Evolutionary conservation across 2,797 vertebrate genomes (phyloP).

Genomic region (Sparidentex hasta): DNA sequence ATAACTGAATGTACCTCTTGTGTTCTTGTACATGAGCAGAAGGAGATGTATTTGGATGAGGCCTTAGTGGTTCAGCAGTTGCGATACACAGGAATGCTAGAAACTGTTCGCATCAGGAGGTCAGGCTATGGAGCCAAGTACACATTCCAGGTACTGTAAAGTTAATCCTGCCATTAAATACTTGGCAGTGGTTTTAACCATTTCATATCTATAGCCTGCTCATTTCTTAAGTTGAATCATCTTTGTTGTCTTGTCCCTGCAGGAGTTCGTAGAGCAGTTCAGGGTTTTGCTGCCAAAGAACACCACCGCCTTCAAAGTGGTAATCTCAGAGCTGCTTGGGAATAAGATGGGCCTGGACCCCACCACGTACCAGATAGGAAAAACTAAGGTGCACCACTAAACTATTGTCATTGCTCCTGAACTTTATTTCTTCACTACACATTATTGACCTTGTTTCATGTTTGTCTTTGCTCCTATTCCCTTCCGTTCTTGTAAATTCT

Average conservation of each 20-base stretch:
- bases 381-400: constrained; percentile 90
- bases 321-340: constrained; percentile 88
- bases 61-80: constrained; percentile 95
- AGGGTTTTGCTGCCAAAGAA: constrained; percentile 93
- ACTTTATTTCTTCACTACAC: not conserved
- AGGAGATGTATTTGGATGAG: constrained; percentile 94
- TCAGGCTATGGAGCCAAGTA: constrained; percentile 99
- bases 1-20: constrained; percentile 1
- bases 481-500: not conserved
- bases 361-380: constrained; percentile 95
- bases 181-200: not conserved
- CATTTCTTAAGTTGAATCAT: not conserved
- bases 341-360: constrained; percentile 89
- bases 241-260: constrained; percentile 4
- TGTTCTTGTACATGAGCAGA: constrained; percentile 82
- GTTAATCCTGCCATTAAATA: not conserved
- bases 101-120: constrained; percentile 96
- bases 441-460: not conserved
- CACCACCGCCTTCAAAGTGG: constrained; percentile 85
- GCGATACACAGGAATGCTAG: constrained; percentile 98
- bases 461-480: not conserved
- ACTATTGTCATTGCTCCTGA: not conserved
- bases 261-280: constrained; percentile 97
- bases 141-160: constrained; percentile 91
- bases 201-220: not conserved